These are phyloP conservation scores for Pseudochirops corinnae DNA, from an alignment of 2,797 vertebrate genomes.

Conservation along the genomic window DNA sequence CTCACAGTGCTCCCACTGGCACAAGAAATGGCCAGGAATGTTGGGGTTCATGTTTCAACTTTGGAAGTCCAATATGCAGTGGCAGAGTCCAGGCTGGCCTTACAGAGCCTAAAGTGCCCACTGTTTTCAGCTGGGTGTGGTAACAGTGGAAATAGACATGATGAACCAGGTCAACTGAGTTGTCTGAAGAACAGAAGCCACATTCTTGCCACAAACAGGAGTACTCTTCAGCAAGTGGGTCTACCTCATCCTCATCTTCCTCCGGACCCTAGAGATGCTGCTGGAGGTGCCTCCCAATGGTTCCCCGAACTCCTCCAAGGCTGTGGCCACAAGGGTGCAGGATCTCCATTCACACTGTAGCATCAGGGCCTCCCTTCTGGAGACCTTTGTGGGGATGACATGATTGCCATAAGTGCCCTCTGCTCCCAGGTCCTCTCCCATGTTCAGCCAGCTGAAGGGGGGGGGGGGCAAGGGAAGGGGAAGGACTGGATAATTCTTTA, in stretches of 20 bases:
- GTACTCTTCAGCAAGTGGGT: conserved; percentile 90
- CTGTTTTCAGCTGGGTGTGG: conserved; percentile 97
- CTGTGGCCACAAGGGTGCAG: conserved; percentile 90
- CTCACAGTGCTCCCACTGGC: conserved; percentile 98
- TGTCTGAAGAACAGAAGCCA: conserved; percentile 94
- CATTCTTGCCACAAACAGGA: conserved; percentile 95
- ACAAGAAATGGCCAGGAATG: conserved; percentile 94
- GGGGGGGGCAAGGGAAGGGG: no score
- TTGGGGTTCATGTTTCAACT: conserved; percentile 96
- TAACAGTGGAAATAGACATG: conserved; percentile 98
- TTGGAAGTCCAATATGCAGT: conserved; percentile 92
- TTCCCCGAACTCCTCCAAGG: conserved; percentile 93
- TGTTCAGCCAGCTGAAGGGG: no score
- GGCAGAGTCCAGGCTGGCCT: conserved; percentile 88
- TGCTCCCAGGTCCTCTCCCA: no score
- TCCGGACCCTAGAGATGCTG: conserved; percentile 77
- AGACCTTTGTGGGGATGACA: conserved; percentile 89
- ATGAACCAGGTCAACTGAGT: conserved; percentile 89
- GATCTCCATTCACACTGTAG: conserved; percentile 93
- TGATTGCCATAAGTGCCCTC: conserved; percentile 68
- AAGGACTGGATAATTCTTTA: neutral
- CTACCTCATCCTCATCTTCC: conserved; percentile 81
- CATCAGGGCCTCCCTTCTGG: conserved; percentile 85
- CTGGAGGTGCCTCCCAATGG: conserved; percentile 90
- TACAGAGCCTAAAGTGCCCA: conserved; percentile 92